Evolutionary conservation across 2,797 vertebrate species (phyloP), one percentile per base, ranked within the genome.

Genomic region (Microctenopoma steveboyesi): DNA sequence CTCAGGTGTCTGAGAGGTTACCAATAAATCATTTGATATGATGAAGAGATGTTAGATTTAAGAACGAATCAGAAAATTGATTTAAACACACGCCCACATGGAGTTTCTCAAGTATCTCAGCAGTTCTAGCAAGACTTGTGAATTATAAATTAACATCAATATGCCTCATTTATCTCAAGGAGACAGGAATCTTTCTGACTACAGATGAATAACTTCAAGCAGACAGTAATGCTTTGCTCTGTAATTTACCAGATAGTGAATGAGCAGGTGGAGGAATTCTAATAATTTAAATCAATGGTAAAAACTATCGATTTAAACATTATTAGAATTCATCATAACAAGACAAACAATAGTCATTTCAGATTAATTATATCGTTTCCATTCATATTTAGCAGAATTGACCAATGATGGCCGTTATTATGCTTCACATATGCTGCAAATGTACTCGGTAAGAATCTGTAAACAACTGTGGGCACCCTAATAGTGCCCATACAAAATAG

Each of bases 101-200:
- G 22, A 63, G 66, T 66, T 82, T 74, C 50, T 60, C 43, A 43
- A 50, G 52, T 62, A 55, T 83, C 9, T 52, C 51, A 43, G 63
- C 25, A 43, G 49, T 66, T 64, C 27, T 48, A 67, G 48, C 42
- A 64, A 51, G 56, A 76, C 52, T 67, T 76, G 70, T 62, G 74
- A 74, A 86, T 75, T 46, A 80, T 48, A 43, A 74, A 83, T 82
- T 72, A 82, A 64, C 68, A 68, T 40, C 16, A 63, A 27, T 57
- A 14, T 58, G 46, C 37, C 35, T 76, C 63, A 59, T 83, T 81
- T 49, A 70, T 84, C 64, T 66, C 30, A 25, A 66, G 50, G 43
- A 81, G 63, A 68, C 28, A 35, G 11, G n/a, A 42, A 62, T 66
- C 22, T 27, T 59, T 70, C 18, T 54, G 40, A 62, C 52, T 56